Percentiles rank a stretch among this genome's conserved stretches.
These are phyloP conservation scores for Philaethria dido DNA, from an alignment of 2,888 invertebrate genomes.

Conservation along the genomic window DNA sequence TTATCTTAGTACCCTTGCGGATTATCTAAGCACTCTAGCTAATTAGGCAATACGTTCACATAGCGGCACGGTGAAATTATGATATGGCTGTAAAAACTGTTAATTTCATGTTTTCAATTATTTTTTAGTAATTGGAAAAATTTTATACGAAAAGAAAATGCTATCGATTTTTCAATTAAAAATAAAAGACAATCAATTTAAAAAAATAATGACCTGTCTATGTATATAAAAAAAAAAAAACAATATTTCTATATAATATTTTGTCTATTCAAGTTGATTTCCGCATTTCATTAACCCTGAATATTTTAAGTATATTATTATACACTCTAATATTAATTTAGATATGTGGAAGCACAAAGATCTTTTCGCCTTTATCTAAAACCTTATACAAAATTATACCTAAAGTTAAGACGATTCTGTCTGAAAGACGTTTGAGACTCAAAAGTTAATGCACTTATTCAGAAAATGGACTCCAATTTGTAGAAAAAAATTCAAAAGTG, in stretches of 20 bases:
- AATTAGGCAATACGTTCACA: neutral
- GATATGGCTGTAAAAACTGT: no score
- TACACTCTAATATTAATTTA: neutral
- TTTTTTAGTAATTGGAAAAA: no score
- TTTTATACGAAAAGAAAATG: no score
- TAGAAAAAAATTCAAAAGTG: neutral
- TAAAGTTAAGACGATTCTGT: no score
- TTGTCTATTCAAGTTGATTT: neutral
- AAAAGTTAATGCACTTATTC: no score
- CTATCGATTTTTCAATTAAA: neutral
- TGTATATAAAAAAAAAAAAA: neutral
- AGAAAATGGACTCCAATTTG: neutral
- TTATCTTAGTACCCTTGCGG: neutral
- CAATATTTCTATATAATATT: neutral
- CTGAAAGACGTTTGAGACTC: no score
- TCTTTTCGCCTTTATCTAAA: neutral
- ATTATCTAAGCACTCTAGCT: neutral
- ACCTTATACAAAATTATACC: neutral
- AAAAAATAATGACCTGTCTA: neutral
- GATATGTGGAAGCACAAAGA: neutral
- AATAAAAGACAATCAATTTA: neutral
- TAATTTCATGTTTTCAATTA: no score
- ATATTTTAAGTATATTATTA: neutral
- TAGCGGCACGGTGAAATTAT: no score
- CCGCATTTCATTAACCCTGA: constrained; percentile 12